Evolutionary conservation across 1,140 invertebrate genomes (phyloP).

Genomic region (Caenorhabditis latens): DNA sequence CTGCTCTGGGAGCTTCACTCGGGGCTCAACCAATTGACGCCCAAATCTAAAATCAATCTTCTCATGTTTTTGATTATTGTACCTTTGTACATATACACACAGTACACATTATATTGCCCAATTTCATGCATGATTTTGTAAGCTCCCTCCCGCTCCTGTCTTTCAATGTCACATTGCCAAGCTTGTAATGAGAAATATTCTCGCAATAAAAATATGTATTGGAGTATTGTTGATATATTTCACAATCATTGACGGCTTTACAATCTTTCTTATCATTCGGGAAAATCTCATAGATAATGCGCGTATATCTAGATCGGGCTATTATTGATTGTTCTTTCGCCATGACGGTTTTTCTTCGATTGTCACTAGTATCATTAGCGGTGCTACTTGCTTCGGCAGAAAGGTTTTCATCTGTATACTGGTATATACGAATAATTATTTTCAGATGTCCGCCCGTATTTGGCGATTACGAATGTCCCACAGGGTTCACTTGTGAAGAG

Average conservation of each 20-base stretch:
- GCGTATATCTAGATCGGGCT: too few species aligned
- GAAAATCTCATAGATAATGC: too few species aligned
- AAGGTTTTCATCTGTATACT: neutral
- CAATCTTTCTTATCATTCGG: too few species aligned
- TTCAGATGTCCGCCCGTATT: constrained; percentile 71
- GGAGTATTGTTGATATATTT: too few species aligned
- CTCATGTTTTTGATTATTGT: neutral
- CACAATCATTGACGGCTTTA: neutral
- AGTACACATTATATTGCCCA: neutral
- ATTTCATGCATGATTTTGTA: constrained; percentile 20
- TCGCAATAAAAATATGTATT: neutral
- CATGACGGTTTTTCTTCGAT: neutral
- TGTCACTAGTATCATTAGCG: too few species aligned
- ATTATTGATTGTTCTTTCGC: neutral
- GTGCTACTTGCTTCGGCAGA: neutral
- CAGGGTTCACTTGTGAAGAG: constrained; percentile 69
- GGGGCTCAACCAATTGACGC: constrained; percentile 26
- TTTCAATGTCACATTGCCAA: constrained; percentile 34
- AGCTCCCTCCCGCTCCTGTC: neutral
- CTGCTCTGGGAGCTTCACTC: neutral
- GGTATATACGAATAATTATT: neutral
- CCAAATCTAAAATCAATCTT: neutral
- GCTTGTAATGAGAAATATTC: constrained; percentile 1
- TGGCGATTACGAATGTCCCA: constrained; percentile 74
- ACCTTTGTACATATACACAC: constrained; percentile 11